Evolutionary conservation across 2,113 vertebrate genomes (phyloP).

Genomic region (Epinephelus moara): DNA sequence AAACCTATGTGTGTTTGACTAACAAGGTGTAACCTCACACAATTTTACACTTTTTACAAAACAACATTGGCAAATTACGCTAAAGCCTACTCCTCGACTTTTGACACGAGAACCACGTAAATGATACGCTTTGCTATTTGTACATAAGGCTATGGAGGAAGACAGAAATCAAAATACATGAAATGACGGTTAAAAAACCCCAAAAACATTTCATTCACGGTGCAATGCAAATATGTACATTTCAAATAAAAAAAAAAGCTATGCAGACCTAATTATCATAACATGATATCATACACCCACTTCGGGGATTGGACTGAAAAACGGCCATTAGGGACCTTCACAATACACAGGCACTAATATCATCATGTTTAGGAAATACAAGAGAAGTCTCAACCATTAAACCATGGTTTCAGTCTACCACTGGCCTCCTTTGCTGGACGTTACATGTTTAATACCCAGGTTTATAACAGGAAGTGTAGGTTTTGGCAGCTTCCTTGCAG

Average conservation of each 20-base stretch:
- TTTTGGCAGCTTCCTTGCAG: not conserved
- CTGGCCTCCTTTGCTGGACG: constrained; percentile 1
- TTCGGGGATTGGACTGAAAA: constrained; percentile 37
- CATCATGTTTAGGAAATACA: constrained; percentile 37
- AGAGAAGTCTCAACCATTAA: constrained; percentile 2
- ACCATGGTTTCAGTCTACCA: constrained; percentile 11
- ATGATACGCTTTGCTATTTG: constrained; percentile 82
- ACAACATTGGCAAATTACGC: constrained; percentile 73
- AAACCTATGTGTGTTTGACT: constrained; percentile 81
- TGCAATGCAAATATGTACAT: constrained; percentile 42
- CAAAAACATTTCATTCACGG: constrained; percentile 53
- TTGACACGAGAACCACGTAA: constrained; percentile 77
- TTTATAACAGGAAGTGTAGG: not conserved
- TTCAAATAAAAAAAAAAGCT: constrained; percentile 17
- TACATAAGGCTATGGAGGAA: constrained; percentile 89
- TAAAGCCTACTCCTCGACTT: constrained; percentile 65
- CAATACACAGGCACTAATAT: constrained; percentile 72
- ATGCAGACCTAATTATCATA: constrained; percentile 13
- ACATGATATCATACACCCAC: constrained; percentile 15
- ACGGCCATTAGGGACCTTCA: constrained; percentile 55
- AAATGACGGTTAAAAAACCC: constrained; percentile 32
- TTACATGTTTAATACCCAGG: not conserved
- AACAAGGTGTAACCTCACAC: constrained; percentile 81
- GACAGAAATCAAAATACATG: constrained; percentile 73
- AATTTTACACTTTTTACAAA: constrained; percentile 74